A percentile compares a stretch with the other conserved stretches of the same genome.
Conservation (phyloP, 1,140 invertebrate species). For the Cydia pomonella region DNA sequence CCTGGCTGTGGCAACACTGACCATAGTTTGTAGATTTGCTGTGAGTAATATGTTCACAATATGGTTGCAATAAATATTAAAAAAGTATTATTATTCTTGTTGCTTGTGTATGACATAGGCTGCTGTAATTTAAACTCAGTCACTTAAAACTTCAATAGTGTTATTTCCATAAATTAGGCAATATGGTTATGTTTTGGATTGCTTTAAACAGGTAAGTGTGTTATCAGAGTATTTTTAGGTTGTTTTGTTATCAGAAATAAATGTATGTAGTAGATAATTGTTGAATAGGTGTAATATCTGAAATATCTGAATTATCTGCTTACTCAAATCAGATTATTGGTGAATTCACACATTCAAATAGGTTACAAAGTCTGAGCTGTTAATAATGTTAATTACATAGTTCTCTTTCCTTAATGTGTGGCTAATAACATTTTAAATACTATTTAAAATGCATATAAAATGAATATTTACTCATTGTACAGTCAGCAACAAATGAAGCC, state of each 20-base stretch:
- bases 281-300: background rate
- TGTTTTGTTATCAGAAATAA: conserved; percentile 18
- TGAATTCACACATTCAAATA: no score
- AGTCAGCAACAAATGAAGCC: no score
- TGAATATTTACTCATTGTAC: no score
- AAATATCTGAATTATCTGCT: background rate
- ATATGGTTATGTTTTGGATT: conserved; percentile 26
- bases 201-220: conserved; percentile 30
- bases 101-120: conserved; percentile 29
- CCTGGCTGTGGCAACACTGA: conserved; percentile 24
- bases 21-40: conserved; percentile 24
- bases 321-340: background rate
- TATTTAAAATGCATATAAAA: no score
- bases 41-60: conserved; percentile 30
- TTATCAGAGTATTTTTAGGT: conserved; percentile 31
- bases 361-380: no score
- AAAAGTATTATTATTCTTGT: conserved; percentile 22
- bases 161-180: conserved; percentile 5
- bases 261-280: conserved; percentile 8
- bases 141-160: conserved; percentile 6
- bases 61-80: conserved; percentile 25
- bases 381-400: no score
- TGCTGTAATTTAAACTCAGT: conserved; percentile 13
- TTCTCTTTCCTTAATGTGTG: no score
- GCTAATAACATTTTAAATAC: no score